Evolutionary conservation across 2,797 vertebrate genomes (phyloP), one percentile per base, ranked within the genome.

Genomic region (Phataginus tetradactyla): DNA sequence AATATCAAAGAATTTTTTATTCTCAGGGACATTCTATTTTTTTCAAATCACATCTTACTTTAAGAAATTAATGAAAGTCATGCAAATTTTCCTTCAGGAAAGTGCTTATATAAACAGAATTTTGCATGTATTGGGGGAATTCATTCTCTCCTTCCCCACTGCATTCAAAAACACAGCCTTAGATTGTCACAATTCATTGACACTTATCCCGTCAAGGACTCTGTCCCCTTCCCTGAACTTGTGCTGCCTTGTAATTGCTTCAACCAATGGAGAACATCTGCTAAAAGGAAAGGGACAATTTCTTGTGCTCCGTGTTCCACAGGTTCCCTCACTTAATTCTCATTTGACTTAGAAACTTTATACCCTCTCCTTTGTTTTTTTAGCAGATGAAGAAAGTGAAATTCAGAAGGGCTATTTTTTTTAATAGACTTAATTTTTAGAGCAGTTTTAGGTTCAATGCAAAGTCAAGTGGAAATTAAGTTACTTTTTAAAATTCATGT

Each of bases 401-500:
- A 64, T 88, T 53, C 59, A 75, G 45, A 64, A 88, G 53, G 55
- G n/a, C 32, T 88, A 29, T 37, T 68, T 77, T 90, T 89, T 83
- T 39, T 29, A 83, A 74, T 25, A 75, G 21, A 68, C 37, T 66
- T 63, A 68, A 37, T 85, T 94, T 84, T 71, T 69, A 68, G 39
- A 83, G 10, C 11, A 87, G 64, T 34, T 78, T 81, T 74, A 90
- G 20, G 20, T 61, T 85, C 37, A 66, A 4, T 15, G 37, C 8
- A 77, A 84, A 90, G 20, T 27, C 57, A 8, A 89, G 61, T 84
- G 17, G 77, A 83, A 94, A 64, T 57, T 64, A 86, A 71, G 49
- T 94, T 90, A 69, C 27, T 75, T 90, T 78, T 78, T 81, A 25
- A 14, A 63, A 94, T 86, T 79, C 29, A 79, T 37, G 74, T 72